These are phyloP conservation scores for Hyperoplus lanceolatus DNA, from an alignment of 2,797 vertebrate genomes.

Conservation along the genomic window DNA sequence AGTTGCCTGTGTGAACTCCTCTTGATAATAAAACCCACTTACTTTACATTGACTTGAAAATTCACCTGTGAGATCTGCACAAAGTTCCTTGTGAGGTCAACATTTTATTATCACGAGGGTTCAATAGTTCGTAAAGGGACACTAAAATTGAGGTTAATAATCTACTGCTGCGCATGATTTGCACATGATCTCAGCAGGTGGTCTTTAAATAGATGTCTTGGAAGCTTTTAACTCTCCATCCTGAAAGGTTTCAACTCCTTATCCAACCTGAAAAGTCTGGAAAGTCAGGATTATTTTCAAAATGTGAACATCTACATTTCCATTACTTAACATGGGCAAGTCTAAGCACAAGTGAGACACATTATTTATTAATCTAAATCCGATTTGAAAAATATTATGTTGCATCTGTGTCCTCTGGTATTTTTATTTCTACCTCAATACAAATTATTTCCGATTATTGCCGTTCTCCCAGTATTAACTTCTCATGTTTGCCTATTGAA, in stretches of 20 bases:
- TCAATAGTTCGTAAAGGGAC: conserved; percentile 8
- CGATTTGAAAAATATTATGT: not conserved
- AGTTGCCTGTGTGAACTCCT: not conserved
- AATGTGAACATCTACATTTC: not conserved
- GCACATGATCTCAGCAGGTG: not conserved
- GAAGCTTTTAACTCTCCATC: not conserved
- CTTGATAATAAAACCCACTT: not conserved
- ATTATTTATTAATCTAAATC: not conserved
- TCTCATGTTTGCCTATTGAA: not conserved
- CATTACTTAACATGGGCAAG: not conserved
- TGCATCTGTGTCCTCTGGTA: not conserved
- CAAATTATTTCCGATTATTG: not conserved
- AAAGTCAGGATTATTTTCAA: not conserved
- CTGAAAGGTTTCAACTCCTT: not conserved
- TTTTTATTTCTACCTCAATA: not conserved
- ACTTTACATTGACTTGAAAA: not conserved
- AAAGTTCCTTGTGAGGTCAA: not conserved
- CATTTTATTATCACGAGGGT: not conserved
- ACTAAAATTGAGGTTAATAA: not conserved
- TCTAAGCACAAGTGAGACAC: too few species aligned
- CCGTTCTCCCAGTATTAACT: not conserved
- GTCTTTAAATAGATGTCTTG: not conserved
- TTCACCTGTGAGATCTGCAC: not conserved
- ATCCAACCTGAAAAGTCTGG: too few species aligned
- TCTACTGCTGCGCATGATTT: not conserved